Evolutionary conservation across 2,888 invertebrate genomes (phyloP).

Genomic region (Meteorus colon): DNA sequence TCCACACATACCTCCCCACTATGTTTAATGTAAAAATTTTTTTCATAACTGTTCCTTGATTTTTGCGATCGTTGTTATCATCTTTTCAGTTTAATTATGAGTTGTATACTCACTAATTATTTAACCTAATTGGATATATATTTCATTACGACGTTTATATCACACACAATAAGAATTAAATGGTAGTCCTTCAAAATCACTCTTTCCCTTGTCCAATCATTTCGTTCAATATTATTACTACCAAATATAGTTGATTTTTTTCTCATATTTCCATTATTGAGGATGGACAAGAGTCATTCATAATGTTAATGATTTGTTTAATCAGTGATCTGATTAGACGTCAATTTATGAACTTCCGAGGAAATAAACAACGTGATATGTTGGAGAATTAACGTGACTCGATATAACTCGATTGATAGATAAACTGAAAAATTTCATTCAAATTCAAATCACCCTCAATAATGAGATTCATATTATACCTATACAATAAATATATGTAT

Average conservation of each 20-base stretch:
- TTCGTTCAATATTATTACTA: background rate
- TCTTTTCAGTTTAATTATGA: background rate
- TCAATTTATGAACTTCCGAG: constrained; percentile 26
- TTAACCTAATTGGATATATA: background rate
- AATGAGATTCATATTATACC: background rate
- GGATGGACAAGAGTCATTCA: background rate
- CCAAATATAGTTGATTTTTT: background rate
- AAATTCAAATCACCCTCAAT: constrained; percentile 4
- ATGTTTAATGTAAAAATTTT: no score
- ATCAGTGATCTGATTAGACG: background rate
- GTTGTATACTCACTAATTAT: background rate
- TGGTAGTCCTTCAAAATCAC: background rate
- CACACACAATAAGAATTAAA: background rate
- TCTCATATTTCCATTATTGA: background rate
- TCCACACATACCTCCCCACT: no score
- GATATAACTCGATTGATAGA: background rate
- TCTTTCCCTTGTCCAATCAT: background rate
- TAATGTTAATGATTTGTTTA: background rate
- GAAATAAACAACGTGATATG: constrained; percentile 43
- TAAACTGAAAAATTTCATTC: constrained; percentile 17
- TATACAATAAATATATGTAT: constrained; percentile 1
- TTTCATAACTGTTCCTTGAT: background rate
- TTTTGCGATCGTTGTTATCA: background rate
- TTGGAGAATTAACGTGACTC: constrained; percentile 24
- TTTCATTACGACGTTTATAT: background rate